Evolutionary conservation across 2,888 invertebrate genomes (phyloP).

Genomic region (Xanthia togata): DNA sequence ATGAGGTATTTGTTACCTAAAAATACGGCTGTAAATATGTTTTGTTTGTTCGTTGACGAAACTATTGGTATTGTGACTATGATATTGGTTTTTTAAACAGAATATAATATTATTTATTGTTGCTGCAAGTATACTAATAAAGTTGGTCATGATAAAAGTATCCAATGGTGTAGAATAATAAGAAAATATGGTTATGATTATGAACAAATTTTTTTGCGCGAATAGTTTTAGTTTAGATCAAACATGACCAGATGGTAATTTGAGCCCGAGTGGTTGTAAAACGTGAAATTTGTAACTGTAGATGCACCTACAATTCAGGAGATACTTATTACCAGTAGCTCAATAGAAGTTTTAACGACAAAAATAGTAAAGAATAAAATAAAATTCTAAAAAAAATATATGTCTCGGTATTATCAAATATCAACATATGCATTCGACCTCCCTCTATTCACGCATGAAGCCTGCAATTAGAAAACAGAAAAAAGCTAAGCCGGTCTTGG

Average conservation of each 20-base stretch:
- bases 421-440: background rate
- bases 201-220: too few species aligned
- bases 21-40: background rate
- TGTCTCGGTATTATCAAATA: background rate
- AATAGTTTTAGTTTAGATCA: too few species aligned
- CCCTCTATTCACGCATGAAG: background rate
- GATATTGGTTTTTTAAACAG: background rate
- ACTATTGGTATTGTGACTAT: background rate
- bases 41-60: background rate
- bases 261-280: background rate
- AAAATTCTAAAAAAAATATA: background rate
- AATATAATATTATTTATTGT: background rate
- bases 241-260: too few species aligned
- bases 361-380: too few species aligned
- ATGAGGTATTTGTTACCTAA: constrained; percentile 3
- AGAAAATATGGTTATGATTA: too few species aligned
- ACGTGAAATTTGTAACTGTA: background rate
- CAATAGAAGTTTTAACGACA: too few species aligned
- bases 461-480: background rate
- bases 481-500: background rate
- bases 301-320: background rate
- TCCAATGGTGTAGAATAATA: too few species aligned
- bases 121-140: background rate
- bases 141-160: too few species aligned
- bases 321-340: too few species aligned